phyloP scores from a whole-genome alignment of 2,113 vertebrate species.

The Lichenostomus cassidix region DNA sequence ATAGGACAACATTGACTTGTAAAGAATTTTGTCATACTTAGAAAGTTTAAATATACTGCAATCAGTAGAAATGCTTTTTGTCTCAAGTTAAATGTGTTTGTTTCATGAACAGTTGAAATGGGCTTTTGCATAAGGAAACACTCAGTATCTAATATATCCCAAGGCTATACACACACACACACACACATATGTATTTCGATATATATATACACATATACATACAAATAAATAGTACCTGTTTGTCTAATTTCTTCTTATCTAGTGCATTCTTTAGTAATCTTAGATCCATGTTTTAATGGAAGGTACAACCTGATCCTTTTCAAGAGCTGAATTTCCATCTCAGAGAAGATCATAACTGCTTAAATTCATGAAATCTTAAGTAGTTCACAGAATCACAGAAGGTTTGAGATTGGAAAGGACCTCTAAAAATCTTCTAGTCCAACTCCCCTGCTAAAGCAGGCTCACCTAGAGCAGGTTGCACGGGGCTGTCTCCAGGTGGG shows the following conservation, averaged over 20 bases:
- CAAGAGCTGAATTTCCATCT: background rate
- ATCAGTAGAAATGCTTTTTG: background rate
- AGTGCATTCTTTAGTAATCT: background rate
- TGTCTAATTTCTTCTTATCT: background rate
- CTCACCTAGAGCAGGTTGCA: background rate
- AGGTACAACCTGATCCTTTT: background rate
- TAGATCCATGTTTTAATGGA: background rate
- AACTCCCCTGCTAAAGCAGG: background rate
- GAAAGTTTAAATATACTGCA: background rate
- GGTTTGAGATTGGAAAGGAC: background rate
- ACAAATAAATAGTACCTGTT: background rate
- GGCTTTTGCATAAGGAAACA: background rate
- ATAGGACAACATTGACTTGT: background rate
- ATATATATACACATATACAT: too few relatives aligned
- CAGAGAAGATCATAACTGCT: background rate
- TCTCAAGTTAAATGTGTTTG: background rate
- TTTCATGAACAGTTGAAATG: background rate
- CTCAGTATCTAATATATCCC: background rate
- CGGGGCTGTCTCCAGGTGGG: background rate
- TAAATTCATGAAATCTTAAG: background rate
- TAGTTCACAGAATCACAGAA: background rate
- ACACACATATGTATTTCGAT: background rate
- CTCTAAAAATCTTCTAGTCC: background rate
- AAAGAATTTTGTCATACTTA: background rate
- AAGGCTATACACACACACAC: background rate